These are phyloP conservation scores for Telmatochromis sp. DNA, from an alignment of 2,113 vertebrate species.

Conservation along the genomic window DNA sequence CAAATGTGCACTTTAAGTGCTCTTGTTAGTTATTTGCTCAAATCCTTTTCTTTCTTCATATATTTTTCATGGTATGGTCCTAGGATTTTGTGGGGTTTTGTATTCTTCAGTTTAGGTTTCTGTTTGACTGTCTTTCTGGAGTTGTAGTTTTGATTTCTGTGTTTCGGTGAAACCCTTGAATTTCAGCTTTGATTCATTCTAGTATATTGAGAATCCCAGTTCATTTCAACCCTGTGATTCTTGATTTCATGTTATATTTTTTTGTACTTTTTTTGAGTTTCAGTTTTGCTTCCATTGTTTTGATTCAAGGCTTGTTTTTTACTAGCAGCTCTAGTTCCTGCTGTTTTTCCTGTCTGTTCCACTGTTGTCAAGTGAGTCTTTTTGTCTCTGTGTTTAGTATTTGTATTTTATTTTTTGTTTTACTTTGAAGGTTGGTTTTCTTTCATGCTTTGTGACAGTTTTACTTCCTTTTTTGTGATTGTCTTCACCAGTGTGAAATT, in stretches of 20 bases:
- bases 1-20: background rate
- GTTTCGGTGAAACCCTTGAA: background rate
- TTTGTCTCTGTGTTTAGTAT: background rate
- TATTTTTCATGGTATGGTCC: background rate
- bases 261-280: background rate
- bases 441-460: background rate
- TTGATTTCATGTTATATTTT: background rate
- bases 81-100: background rate
- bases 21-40: background rate
- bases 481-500: background rate
- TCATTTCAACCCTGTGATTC: background rate
- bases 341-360: background rate
- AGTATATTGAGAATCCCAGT: background rate
- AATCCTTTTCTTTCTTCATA: background rate
- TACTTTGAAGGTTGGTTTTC: background rate
- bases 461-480: background rate
- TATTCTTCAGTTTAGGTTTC: background rate
- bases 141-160: background rate
- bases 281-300: background rate
- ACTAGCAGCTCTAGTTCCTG: background rate
- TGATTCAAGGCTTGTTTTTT: background rate
- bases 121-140: background rate
- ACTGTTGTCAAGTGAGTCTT: background rate
- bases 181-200: background rate
- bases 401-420: background rate